These are phyloP conservation scores for Aspidoscelis tigris DNA, from an alignment of 2,113 vertebrate genomes.

Conservation along the genomic window DNA sequence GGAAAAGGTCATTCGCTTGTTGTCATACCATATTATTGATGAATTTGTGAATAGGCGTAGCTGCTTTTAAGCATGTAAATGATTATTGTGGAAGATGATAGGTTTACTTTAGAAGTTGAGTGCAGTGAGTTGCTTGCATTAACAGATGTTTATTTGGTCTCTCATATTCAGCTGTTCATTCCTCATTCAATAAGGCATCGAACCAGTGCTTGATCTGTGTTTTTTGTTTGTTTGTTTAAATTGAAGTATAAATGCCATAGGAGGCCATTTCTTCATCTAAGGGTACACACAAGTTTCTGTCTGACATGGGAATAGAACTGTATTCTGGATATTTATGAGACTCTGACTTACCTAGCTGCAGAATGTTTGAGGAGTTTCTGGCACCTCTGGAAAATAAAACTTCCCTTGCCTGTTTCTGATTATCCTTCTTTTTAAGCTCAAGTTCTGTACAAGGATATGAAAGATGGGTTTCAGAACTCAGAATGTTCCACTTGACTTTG, in stretches of 20 bases:
- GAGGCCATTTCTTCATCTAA: not conserved
- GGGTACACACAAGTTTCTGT: not conserved
- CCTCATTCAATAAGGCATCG: not conserved
- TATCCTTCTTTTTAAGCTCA: not conserved
- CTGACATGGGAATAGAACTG: not conserved
- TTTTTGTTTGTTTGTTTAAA: not conserved
- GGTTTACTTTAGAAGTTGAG: slow-evolving; percentile 50
- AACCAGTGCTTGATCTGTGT: not conserved
- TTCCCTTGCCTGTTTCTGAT: not conserved
- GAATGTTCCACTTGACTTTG: not conserved
- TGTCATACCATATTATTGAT: slow-evolving; percentile 26
- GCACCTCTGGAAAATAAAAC: slow-evolving; percentile 1
- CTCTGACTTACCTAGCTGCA: not conserved
- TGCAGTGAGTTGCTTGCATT: slow-evolving; percentile 29
- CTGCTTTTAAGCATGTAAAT: not conserved
- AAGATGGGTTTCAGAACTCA: not conserved
- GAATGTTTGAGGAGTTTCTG: not conserved
- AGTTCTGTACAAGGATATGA: not conserved
- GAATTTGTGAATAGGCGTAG: slow-evolving; percentile 44
- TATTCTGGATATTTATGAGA: not conserved
- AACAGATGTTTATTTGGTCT: not conserved
- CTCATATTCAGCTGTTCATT: not conserved
- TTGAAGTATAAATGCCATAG: not conserved
- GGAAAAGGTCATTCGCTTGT: slow-evolving; percentile 34
- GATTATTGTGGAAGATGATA: slow-evolving; percentile 20